phyloP scores from a whole-genome alignment of 2,797 vertebrate species.

The Brotula barbata region DNA sequence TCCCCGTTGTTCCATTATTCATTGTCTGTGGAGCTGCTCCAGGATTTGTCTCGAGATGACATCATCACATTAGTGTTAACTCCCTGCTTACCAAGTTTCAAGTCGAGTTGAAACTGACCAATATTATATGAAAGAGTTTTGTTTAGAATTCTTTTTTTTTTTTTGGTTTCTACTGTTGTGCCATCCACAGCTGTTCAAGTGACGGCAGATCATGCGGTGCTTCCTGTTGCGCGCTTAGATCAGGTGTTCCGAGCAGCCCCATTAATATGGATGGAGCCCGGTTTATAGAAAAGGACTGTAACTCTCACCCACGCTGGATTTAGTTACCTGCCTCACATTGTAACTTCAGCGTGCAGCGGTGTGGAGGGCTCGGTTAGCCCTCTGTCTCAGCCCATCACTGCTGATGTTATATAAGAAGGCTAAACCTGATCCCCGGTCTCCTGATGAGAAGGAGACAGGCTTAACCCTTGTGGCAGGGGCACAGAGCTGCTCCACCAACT shows the following conservation, averaged over 20 bases:
- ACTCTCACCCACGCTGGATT: slow-evolving; percentile 45
- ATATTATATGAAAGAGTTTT: too few species aligned
- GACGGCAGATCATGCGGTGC: slow-evolving; percentile 11
- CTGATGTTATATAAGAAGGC: slow-evolving; percentile 57
- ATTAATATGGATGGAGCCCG: slow-evolving; percentile 7
- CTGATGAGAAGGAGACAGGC: slow-evolving; percentile 53
- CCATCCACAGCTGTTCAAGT: slow-evolving; percentile 15
- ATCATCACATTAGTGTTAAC: too few species aligned
- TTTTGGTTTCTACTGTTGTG: background rate
- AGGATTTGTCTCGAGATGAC: too few species aligned
- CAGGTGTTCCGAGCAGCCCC: slow-evolving; percentile 35
- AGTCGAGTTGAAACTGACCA: too few species aligned
- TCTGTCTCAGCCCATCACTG: slow-evolving; percentile 46
- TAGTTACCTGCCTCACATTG: slow-evolving; percentile 57
- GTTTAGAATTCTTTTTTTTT: background rate
- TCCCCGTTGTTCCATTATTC: too few species aligned
- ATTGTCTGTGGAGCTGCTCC: too few species aligned
- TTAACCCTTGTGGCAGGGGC: slow-evolving; percentile 41
- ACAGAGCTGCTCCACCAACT: slow-evolving; percentile 21
- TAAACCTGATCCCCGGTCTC: slow-evolving; percentile 56
- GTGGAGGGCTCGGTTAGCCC: slow-evolving; percentile 44
- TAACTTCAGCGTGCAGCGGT: slow-evolving; percentile 26
- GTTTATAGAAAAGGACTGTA: slow-evolving; percentile 44
- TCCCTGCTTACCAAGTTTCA: too few species aligned
- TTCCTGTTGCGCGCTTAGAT: slow-evolving; percentile 52